These are phyloP conservation scores for Merluccius polli DNA, from an alignment of 2,797 vertebrate genomes.

Conservation along the genomic window DNA sequence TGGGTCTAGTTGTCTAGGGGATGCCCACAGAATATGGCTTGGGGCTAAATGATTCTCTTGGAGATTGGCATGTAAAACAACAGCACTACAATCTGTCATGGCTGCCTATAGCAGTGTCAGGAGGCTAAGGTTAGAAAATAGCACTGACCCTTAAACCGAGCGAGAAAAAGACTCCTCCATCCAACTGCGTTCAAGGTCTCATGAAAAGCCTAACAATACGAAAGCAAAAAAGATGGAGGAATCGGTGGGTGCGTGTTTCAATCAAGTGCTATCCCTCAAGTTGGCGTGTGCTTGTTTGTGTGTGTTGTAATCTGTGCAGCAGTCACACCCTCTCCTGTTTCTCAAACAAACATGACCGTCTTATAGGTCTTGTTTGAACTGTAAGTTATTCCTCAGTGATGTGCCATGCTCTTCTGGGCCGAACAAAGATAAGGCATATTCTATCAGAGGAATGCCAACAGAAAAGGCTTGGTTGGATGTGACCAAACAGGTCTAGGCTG, in stretches of 20 bases:
- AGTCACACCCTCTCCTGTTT: slow-evolving; percentile 15
- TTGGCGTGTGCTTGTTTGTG: background rate
- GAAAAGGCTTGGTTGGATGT: background rate
- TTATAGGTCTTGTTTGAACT: slow-evolving; percentile 4
- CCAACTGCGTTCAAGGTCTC: too few relatives aligned
- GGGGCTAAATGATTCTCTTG: background rate
- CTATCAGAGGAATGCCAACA: background rate
- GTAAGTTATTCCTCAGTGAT: background rate
- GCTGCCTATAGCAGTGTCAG: too few relatives aligned
- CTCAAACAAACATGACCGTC: background rate
- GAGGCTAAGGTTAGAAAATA: too few relatives aligned
- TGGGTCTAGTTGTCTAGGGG: background rate
- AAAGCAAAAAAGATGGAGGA: background rate
- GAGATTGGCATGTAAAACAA: background rate
- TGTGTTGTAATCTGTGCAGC: background rate
- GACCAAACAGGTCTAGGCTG: background rate
- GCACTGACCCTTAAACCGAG: too few relatives aligned
- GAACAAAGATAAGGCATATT: background rate
- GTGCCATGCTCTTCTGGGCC: background rate
- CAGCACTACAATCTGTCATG: background rate
- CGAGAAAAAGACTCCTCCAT: too few relatives aligned
- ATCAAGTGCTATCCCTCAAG: background rate
- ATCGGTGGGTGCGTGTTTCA: background rate
- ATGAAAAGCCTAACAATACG: background rate
- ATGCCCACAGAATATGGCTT: background rate